Evolutionary conservation across 1,140 invertebrate species (phyloP).

Genomic region (Papilio dardanus): DNA sequence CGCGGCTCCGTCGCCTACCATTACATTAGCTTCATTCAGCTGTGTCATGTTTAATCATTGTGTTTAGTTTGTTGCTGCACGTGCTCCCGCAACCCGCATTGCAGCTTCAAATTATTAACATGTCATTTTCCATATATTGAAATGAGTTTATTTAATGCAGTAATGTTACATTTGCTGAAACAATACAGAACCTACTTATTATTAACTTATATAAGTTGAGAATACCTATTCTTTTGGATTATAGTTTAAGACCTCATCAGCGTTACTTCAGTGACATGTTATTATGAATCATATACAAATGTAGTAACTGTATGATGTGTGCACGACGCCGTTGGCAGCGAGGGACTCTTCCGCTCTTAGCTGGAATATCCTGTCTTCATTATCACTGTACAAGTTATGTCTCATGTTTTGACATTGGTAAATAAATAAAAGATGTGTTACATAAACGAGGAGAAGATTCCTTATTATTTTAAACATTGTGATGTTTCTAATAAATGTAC

Average conservation of each 20-base stretch:
- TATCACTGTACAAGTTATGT: background rate
- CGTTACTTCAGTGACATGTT: background rate
- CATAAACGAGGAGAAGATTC: background rate
- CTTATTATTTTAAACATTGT: conserved; percentile 3
- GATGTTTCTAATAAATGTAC: conserved; percentile 27
- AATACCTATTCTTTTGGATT: background rate
- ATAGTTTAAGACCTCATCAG: background rate
- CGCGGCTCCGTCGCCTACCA: background rate
- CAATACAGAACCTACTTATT: background rate
- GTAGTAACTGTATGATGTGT: background rate
- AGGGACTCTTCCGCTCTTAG: background rate
- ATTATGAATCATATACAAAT: background rate
- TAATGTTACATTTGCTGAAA: too few species aligned
- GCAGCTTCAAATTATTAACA: background rate
- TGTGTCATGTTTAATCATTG: background rate
- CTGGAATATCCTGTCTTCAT: conserved; percentile 1
- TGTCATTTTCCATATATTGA: too few species aligned
- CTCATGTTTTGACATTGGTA: background rate
- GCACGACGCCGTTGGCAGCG: background rate
- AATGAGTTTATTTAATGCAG: too few species aligned
- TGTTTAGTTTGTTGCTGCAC: background rate
- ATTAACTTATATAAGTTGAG: background rate
- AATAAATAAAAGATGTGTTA: background rate
- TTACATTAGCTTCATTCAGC: background rate
- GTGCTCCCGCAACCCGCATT: background rate